These are phyloP conservation scores for Smittia aterrima DNA, from an alignment of 2,888 invertebrate genomes.

Conservation along the genomic window DNA sequence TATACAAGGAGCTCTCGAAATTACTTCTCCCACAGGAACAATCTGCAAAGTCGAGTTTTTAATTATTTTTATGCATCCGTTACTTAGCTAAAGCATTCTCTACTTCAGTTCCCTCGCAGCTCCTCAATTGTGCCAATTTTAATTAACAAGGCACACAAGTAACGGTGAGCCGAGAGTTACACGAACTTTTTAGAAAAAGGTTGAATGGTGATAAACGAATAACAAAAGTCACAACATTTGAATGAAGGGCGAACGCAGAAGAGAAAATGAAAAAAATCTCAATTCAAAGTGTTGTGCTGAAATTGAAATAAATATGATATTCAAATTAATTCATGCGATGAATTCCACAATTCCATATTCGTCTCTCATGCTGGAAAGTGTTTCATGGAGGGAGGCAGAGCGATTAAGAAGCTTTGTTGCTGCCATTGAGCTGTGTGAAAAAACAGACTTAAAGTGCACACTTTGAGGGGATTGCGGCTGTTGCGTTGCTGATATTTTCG, in stretches of 20 bases:
- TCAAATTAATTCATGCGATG: slow-evolving; percentile 25
- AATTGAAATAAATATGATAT: slow-evolving; percentile 19
- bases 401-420: neutral
- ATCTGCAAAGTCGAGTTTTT: neutral
- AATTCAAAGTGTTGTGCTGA: neutral
- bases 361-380: neutral
- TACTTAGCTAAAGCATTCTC: too few species aligned
- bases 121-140: too few species aligned
- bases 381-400: neutral
- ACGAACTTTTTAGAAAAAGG: too few species aligned
- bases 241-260: neutral
- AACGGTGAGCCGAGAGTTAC: too few species aligned
- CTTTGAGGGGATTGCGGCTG: neutral
- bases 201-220: neutral
- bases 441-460: slow-evolving; percentile 8
- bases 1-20: neutral
- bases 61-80: too few species aligned
- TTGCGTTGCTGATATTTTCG: neutral
- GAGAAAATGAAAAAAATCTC: neutral
- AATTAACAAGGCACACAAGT: too few species aligned
- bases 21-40: neutral
- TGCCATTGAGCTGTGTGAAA: neutral
- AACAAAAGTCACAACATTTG: neutral
- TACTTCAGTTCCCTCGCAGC: too few species aligned
- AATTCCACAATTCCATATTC: neutral